Conservation (phyloP, 1,140 invertebrate genomes). For the Eubasilissa regina region DNA sequence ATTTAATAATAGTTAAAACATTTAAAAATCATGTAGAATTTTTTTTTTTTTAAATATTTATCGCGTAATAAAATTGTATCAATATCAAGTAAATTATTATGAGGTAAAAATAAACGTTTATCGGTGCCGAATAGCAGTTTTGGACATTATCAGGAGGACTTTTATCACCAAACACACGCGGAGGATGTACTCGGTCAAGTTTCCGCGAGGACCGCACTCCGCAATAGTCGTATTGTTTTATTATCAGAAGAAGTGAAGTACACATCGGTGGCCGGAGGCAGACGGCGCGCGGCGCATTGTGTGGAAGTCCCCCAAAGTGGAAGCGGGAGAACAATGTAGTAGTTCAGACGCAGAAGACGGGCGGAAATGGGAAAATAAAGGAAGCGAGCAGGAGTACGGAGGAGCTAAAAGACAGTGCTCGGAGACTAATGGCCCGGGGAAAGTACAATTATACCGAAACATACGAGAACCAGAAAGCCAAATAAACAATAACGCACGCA, state of each 20-base stretch:
- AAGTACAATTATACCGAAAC: neutral
- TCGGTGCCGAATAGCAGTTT: too few relatives aligned
- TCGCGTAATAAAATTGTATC: too few relatives aligned
- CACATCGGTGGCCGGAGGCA: conserved; percentile 4
- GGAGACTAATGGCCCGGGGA: conserved; percentile 12
- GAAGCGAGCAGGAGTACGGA: conserved; percentile 5
- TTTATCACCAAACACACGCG: too few relatives aligned
- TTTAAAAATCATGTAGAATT: too few relatives aligned
- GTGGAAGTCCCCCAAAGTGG: neutral
- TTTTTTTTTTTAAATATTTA: too few relatives aligned
- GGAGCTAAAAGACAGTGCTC: conserved; percentile 4
- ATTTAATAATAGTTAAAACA: too few relatives aligned
- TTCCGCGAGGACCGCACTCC: conserved; percentile 9
- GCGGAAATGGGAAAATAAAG: conserved; percentile 11
- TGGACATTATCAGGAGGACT: too few relatives aligned
- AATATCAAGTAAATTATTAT: too few relatives aligned
- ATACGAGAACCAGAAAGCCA: neutral
- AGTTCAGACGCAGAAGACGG: neutral
- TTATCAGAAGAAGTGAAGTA: conserved; percentile 17
- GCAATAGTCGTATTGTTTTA: conserved; percentile 6
- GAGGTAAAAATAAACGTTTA: too few relatives aligned
- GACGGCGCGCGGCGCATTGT: conserved; percentile 1
- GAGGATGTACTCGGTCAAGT: neutral
- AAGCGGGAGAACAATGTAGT: neutral
- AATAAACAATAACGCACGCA: neutral